A percentile compares a stretch with the other conserved stretches of the same genome.
phyloP scores from a whole-genome alignment of 2,113 vertebrate species.

The Apaloderma vittatum region DNA sequence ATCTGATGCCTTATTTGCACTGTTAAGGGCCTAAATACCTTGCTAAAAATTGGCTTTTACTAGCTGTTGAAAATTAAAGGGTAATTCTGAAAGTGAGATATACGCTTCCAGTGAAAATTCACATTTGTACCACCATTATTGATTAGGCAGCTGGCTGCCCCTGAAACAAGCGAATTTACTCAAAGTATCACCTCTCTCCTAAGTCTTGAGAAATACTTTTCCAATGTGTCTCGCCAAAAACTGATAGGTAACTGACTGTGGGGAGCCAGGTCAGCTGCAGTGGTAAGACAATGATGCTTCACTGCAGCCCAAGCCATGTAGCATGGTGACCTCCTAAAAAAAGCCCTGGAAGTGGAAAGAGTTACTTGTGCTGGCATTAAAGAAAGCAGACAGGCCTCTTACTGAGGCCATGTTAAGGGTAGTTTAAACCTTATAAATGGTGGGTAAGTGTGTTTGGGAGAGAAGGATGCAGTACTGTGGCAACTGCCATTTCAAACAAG shows the following conservation, averaged over 20 bases:
- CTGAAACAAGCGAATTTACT: neutral
- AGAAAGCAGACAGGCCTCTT: neutral
- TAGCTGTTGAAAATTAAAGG: neutral
- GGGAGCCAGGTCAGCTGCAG: neutral
- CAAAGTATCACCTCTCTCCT: neutral
- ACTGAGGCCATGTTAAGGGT: neutral
- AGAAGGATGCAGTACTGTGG: accelerated
- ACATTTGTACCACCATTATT: neutral
- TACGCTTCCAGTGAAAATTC: neutral
- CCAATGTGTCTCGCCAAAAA: neutral
- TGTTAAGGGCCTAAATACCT: neutral
- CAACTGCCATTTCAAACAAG: neutral
- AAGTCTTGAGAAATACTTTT: neutral
- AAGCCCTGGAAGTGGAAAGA: neutral
- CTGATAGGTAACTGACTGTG: neutral
- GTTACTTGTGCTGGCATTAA: neutral
- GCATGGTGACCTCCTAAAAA: neutral
- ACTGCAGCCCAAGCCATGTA: neutral
- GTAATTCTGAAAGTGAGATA: neutral
- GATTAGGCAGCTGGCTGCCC: neutral
- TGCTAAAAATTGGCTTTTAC: neutral
- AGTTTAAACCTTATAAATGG: neutral
- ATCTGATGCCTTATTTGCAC: neutral
- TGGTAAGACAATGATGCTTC: neutral
- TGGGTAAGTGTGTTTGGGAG: neutral